A percentile compares a stretch with the other conserved stretches of the same genome.
Evolutionary conservation across 2,888 invertebrate genomes (phyloP).

Genomic region (Stenoptilia bipunctidactyla): DNA sequence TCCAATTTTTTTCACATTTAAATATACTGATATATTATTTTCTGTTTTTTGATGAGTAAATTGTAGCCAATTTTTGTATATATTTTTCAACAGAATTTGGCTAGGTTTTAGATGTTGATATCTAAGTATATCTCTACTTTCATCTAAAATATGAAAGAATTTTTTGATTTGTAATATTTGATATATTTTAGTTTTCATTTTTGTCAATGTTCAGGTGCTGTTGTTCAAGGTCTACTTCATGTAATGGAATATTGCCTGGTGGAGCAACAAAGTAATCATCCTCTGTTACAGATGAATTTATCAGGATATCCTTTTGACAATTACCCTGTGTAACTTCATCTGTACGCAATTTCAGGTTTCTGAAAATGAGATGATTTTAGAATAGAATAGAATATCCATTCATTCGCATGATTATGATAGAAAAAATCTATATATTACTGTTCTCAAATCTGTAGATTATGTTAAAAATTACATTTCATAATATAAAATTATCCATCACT

Average conservation of each 20-base stretch:
- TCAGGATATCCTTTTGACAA: constrained; percentile 76
- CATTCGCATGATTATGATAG: too few relatives aligned
- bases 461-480: neutral
- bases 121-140: constrained; percentile 18
- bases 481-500: neutral
- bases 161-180: constrained; percentile 32
- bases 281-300: constrained; percentile 80
- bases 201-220: constrained; percentile 23
- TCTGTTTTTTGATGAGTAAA: constrained; percentile 36
- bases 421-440: too few relatives aligned
- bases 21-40: constrained; percentile 35
- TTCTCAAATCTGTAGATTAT: too few relatives aligned
- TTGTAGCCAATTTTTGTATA: constrained; percentile 42
- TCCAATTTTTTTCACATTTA: constrained; percentile 19
- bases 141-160: constrained; percentile 33
- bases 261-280: constrained; percentile 95
- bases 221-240: constrained; percentile 45
- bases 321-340: constrained; percentile 79
- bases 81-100: constrained; percentile 39
- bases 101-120: constrained; percentile 36
- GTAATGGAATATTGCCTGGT: constrained; percentile 85
- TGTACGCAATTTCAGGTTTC: constrained; percentile 75
- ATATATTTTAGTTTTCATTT: constrained; percentile 47
- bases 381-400: too few relatives aligned
- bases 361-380: constrained; percentile 34